phyloP scores from a whole-genome alignment of 2,888 invertebrate genomes.

The Diarsia brunnea region DNA sequence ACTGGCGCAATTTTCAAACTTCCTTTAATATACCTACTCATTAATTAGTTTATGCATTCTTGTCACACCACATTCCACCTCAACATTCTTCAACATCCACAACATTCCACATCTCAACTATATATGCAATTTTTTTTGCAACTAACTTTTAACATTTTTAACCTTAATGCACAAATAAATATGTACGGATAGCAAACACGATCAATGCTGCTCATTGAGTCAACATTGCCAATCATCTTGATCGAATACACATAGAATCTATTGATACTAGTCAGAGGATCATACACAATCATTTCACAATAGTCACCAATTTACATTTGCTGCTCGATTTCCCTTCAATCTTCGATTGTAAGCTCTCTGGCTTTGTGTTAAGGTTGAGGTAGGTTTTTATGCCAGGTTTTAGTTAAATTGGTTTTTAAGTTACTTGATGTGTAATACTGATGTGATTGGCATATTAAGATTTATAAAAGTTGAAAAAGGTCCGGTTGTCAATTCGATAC shows the following conservation, averaged over 20 bases:
- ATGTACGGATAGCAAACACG: conserved; percentile 22
- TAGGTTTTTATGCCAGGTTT: not conserved
- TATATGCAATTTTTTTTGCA: not conserved
- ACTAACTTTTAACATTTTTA: not conserved
- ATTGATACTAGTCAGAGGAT: conserved; percentile 38
- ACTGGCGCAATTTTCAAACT: not conserved
- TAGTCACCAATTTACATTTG: conserved; percentile 18
- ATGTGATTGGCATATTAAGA: conserved; percentile 12
- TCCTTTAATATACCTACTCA: not conserved
- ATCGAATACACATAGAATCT: conserved; percentile 48
- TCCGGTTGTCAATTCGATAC: no score
- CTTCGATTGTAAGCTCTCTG: conserved; percentile 25
- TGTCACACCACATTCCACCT: not conserved
- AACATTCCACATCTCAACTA: not conserved
- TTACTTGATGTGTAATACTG: conserved; percentile 27
- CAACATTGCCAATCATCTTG: conserved; percentile 54
- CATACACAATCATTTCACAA: conserved; percentile 56
- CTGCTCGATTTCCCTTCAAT: not conserved
- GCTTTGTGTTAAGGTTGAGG: not conserved
- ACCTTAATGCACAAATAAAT: not conserved
- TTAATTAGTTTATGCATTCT: not conserved
- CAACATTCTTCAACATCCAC: no score
- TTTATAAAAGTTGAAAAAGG: not conserved
- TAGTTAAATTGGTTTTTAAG: not conserved
- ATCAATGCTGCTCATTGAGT: conserved; percentile 35